Evolutionary conservation across 2,113 vertebrate species (phyloP).

Genomic region (Callorhinus ursinus): DNA sequence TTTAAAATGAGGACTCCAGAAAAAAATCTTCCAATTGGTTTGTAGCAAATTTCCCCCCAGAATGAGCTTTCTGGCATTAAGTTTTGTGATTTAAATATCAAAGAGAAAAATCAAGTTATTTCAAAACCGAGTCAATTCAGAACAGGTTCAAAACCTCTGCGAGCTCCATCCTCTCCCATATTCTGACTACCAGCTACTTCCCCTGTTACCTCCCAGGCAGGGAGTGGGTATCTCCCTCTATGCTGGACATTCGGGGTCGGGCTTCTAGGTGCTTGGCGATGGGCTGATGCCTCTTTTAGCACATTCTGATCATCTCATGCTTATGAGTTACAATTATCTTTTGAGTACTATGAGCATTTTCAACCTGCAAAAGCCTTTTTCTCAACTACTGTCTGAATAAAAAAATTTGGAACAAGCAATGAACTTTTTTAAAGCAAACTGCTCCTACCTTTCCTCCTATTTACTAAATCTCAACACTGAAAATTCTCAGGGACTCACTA

Average conservation of each 20-base stretch:
- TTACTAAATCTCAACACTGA: conserved; percentile 6
- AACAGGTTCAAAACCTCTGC: not conserved
- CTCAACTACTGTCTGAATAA: not conserved
- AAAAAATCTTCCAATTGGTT: not conserved
- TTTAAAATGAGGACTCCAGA: not conserved
- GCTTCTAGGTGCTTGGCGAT: not conserved
- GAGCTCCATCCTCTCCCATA: not conserved
- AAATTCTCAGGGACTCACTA: not conserved
- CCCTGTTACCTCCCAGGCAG: not conserved
- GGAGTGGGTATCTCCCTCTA: not conserved
- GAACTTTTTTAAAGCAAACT: not conserved
- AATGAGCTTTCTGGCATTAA: not conserved
- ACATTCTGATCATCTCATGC: not conserved
- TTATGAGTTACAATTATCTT: not conserved
- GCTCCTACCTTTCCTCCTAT: not conserved
- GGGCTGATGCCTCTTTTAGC: not conserved
- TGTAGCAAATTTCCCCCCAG: not conserved
- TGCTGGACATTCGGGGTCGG: fast-evolving
- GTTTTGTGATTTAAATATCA: not conserved
- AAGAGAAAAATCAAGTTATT: conserved; percentile 20
- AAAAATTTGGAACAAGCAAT: not conserved
- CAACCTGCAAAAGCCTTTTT: not conserved
- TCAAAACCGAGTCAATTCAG: not conserved
- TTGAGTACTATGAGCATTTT: not conserved
- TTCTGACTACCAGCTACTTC: too few species aligned